Conservation (phyloP, 64 coral and sea anemone genomes). For the Platygyra sinensis region DNA sequence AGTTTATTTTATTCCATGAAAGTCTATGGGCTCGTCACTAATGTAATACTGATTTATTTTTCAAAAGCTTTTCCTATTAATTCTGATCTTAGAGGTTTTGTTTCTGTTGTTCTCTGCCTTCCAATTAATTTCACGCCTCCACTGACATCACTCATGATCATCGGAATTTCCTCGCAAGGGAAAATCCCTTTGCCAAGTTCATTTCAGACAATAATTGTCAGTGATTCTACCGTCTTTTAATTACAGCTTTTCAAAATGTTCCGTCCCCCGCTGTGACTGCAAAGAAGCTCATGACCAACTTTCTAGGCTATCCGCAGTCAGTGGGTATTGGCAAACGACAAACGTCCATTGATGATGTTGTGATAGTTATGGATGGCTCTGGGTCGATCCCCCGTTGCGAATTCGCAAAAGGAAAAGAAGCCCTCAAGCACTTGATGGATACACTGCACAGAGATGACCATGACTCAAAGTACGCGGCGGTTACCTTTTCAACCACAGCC, state of each 20-base stretch:
- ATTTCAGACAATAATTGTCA: background rate
- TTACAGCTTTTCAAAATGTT: constrained; percentile 9
- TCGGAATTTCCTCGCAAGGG: no score
- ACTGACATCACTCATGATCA: no score
- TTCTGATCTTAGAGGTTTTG: no score
- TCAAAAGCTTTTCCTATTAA: no score
- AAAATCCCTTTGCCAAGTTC: no score
- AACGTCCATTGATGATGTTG: background rate
- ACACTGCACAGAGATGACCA: accelerated
- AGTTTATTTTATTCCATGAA: no score
- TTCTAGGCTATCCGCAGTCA: background rate
- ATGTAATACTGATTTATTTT: no score
- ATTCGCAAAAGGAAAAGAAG: background rate
- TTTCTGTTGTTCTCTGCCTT: no score
- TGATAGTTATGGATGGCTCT: constrained; percentile 15
- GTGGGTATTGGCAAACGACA: no score
- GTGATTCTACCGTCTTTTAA: background rate
- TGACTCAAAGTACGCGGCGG: constrained; percentile 27
- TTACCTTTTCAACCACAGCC: background rate
- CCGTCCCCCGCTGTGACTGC: background rate
- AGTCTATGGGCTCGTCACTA: no score
- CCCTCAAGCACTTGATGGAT: background rate
- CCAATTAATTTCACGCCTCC: no score
- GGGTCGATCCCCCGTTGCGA: background rate
- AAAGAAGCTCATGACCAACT: background rate